Conservation (phyloP, 2,888 invertebrate genomes). For the Opisthograptis luteolata region DNA sequence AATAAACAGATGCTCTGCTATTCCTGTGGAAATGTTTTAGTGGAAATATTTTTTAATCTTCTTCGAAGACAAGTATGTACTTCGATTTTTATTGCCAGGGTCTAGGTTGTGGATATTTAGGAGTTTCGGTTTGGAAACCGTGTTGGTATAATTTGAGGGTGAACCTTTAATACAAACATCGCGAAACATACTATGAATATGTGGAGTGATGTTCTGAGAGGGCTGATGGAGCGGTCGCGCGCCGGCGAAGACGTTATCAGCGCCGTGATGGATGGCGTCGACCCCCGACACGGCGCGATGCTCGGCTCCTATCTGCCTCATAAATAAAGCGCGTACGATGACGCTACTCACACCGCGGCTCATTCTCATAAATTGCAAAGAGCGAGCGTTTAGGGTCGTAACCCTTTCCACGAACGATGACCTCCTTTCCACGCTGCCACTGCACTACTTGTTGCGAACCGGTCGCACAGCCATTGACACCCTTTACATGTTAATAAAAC, state of each 20-base stretch:
- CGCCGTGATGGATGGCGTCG: conserved; percentile 9
- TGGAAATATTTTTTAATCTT: conserved; percentile 5
- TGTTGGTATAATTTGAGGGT: not conserved
- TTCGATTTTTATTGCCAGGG: conserved; percentile 4
- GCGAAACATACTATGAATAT: no score
- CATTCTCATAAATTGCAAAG: conserved; percentile 6
- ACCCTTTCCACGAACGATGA: conserved; percentile 19
- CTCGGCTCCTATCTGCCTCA: conserved; percentile 13
- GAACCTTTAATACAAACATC: no score
- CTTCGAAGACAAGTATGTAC: not conserved
- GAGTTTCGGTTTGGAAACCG: not conserved
- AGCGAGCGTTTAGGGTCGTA: conserved; percentile 8
- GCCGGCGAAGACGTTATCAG: not conserved
- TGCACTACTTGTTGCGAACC: conserved; percentile 10
- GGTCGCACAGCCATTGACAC: conserved; percentile 2
- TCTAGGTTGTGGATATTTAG: not conserved
- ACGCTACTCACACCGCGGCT: conserved; percentile 1
- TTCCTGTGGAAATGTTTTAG: not conserved
- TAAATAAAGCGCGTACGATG: conserved; percentile 13
- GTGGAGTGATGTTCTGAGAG: no score
- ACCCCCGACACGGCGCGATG: not conserved
- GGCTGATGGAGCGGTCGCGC: not conserved
- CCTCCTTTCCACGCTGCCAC: conserved; percentile 7
- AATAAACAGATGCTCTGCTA: conserved; percentile 21
- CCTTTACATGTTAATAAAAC: not conserved